Percentiles rank a stretch among this genome's conserved stretches.
phyloP scores from a whole-genome alignment of 2,113 vertebrate genomes.

The Cercocebus atys region DNA sequence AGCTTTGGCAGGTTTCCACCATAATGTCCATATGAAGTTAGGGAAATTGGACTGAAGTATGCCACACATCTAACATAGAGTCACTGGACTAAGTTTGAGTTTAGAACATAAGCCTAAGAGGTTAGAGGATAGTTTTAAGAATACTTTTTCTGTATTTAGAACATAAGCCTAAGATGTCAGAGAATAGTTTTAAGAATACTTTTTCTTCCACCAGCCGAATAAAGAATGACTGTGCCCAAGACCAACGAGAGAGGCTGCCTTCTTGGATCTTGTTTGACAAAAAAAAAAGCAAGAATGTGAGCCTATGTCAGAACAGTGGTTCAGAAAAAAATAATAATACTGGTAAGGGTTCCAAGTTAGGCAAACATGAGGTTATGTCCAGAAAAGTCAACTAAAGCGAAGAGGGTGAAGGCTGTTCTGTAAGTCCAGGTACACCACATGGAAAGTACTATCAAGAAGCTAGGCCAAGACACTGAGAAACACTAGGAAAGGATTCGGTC shows the following conservation, averaged over 20 bases:
- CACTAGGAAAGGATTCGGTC: neutral
- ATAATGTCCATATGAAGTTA: neutral
- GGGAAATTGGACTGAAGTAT: neutral
- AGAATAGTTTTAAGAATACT: neutral
- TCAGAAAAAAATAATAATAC: neutral
- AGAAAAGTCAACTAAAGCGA: constrained; percentile 19
- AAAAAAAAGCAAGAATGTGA: neutral
- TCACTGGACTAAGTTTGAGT: neutral
- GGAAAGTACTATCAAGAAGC: neutral
- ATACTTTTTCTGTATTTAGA: neutral
- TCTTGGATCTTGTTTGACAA: neutral
- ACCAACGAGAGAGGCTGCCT: neutral
- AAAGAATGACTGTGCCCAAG: neutral
- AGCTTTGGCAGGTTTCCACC: neutral
- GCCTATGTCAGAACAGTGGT: neutral
- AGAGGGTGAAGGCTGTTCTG: neutral
- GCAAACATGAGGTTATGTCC: neutral
- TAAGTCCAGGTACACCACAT: neutral
- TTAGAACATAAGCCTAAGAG: neutral
- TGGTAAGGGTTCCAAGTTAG: neutral
- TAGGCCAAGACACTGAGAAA: neutral
- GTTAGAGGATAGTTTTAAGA: neutral
- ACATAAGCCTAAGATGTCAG: neutral
- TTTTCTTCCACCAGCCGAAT: neutral
- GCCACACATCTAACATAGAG: neutral